Evolutionary conservation across 1,140 invertebrate genomes (phyloP).

Genomic region (Pogonomyrmex barbatus): DNA sequence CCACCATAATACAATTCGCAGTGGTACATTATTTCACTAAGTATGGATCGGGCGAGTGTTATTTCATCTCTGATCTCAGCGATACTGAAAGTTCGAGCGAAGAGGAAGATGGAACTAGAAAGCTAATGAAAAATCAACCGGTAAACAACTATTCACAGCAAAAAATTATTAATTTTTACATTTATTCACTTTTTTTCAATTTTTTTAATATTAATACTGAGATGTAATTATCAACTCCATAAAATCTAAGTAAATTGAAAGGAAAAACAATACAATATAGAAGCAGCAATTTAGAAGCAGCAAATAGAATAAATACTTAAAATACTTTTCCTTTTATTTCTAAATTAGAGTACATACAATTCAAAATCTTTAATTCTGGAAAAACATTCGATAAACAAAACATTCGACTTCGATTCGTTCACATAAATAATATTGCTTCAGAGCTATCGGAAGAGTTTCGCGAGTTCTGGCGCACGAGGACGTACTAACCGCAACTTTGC

Average conservation of each 20-base stretch:
- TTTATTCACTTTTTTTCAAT: not conserved
- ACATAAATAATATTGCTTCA: conserved; percentile 40
- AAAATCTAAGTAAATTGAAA: conserved; percentile 10
- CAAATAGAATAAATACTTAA: not conserved
- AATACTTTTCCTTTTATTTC: no score
- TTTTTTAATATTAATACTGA: not conserved
- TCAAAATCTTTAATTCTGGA: not conserved
- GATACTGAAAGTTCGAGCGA: conserved; percentile 81
- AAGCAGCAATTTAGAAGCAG: no score
- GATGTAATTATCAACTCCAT: not conserved
- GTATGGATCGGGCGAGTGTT: conserved; percentile 94
- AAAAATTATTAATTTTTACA: not conserved
- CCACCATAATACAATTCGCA: conserved; percentile 95
- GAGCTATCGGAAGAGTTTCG: conserved; percentile 69
- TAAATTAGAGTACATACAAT: not conserved
- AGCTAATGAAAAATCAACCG: conserved; percentile 54
- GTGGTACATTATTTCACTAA: conserved; percentile 96
- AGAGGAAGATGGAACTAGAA: conserved; percentile 71
- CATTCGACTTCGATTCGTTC: not conserved
- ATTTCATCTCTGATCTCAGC: conserved; percentile 90
- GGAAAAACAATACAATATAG: not conserved
- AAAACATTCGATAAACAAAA: no score
- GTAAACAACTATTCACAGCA: conserved; percentile 43
- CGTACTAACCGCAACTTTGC: conserved; percentile 69
- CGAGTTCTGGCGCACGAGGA: conserved; percentile 60